A percentile compares a stretch with the other conserved stretches of the same genome.
These are phyloP conservation scores for Acomys russatus DNA, from an alignment of 2,797 vertebrate genomes.

Conservation along the genomic window DNA sequence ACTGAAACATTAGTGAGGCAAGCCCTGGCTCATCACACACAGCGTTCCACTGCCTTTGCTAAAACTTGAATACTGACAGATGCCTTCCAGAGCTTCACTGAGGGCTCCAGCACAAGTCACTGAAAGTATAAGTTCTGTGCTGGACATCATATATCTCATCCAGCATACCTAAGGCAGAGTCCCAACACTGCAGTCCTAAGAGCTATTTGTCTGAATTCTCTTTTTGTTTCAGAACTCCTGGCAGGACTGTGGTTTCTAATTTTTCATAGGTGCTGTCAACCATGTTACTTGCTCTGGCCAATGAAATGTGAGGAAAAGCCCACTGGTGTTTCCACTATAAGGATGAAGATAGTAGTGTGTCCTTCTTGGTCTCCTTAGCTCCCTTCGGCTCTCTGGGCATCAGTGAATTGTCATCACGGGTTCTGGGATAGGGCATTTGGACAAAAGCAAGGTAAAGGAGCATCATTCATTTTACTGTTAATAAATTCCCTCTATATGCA, in stretches of 20 bases:
- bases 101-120: not conserved
- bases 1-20: not conserved
- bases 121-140: not conserved
- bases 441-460: not conserved
- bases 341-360: not conserved
- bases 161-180: not conserved
- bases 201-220: not conserved
- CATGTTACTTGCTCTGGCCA: not conserved
- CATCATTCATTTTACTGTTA: not conserved
- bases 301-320: not conserved
- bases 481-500: not conserved
- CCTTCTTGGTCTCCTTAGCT: not conserved
- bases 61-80: not conserved
- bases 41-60: not conserved
- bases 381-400: not conserved
- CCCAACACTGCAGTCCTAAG: not conserved
- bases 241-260: not conserved
- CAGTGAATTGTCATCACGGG: accelerated
- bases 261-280: not conserved
- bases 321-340: not conserved
- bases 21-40: not conserved
- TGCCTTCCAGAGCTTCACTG: not conserved
- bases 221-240: not conserved
- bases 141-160: not conserved
- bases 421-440: accelerated